Evolutionary conservation across 2,888 invertebrate genomes (phyloP), one percentile per base, ranked within the genome.

Genomic region (Alloplasta piceator): DNA sequence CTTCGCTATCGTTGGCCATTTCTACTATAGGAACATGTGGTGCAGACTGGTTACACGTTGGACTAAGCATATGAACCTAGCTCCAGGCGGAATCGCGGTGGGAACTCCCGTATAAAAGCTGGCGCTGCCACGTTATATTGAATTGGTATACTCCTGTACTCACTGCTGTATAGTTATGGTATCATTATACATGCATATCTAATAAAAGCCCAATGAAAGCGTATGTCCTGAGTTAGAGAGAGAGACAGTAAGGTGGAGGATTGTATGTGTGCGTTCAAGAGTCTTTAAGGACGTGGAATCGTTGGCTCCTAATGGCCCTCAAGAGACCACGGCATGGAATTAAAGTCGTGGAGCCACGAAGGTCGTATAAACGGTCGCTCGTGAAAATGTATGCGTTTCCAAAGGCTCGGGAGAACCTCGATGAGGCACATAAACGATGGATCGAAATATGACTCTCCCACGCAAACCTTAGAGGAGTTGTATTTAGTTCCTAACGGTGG

Each of bases 291-390:
- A 61, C 52, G 55, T 9, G 46, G 12, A 72, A 73, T 77, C 71
- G 64, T 71, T 43, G 77, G 48, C 16, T 46, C 48, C 46, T 61
- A 58, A 78, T 73, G 78, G 67, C 46, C 10, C 41, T 50, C 36
- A 38, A 70, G 58, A 55, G n/a, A 67, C 67, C 48, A 41, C 38
- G 50, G 55, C 61, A 52, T 58, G 64, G 71, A 56, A 77, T 77
- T 70, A 72, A 52, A 71, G 16, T 2, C 14, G n/a, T 46, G 60
- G 10, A 60, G 46, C 26, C 66, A 43, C 70, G 64, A 71, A 39
- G 41, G 12, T 14, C 52, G 14, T n/a, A 56, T 64, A 38, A 75
- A 67, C 41, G 67, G 9, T 55, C 43, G 39, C 41, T 41, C 6
- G 12, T 41, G 55, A 41, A 67, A n/a, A 48, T n/a, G 4, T 12